Conservation (phyloP, 2,888 invertebrate genomes). For the Archips crataeganus region DNA sequence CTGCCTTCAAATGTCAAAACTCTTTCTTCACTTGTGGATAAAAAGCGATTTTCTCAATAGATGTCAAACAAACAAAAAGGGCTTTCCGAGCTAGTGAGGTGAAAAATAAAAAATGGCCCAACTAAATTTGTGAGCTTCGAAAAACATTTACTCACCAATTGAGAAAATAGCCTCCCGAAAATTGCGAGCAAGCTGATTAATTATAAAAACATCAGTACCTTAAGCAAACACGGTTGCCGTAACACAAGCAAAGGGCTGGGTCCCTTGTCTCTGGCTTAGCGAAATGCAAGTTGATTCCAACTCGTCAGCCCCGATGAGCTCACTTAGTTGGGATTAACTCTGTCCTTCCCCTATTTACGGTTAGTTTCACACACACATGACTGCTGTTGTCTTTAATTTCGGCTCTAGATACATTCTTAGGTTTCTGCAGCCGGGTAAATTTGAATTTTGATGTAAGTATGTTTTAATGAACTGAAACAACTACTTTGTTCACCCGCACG, state of each 20-base stretch:
- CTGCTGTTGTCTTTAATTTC: too few relatives aligned
- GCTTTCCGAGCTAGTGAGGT: too few relatives aligned
- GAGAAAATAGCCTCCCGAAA: not conserved
- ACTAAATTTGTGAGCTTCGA: not conserved
- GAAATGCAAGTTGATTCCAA: conserved; percentile 9
- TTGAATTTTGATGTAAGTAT: too few relatives aligned
- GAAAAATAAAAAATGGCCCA: too few relatives aligned
- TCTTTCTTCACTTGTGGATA: too few relatives aligned
- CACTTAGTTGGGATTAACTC: conserved; percentile 17
- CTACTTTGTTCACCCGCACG: too few relatives aligned
- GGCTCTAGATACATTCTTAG: too few relatives aligned
- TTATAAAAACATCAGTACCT: conserved; percentile 12
- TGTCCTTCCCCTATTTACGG: conserved; percentile 2
- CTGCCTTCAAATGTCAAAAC: too few relatives aligned
- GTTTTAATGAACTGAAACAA: too few relatives aligned
- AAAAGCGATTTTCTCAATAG: too few relatives aligned
- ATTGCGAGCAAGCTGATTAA: not conserved
- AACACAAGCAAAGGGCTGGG: conserved; percentile 17
- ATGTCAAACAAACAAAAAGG: too few relatives aligned
- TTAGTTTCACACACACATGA: not conserved
- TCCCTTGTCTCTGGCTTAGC: conserved; percentile 24
- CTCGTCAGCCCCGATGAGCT: conserved; percentile 18
- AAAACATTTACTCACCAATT: not conserved
- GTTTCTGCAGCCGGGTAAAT: too few relatives aligned
- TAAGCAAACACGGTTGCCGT: conserved; percentile 1